phyloP scores from a whole-genome alignment of 2,113 vertebrate species.

The Polyodon spathula region DNA sequence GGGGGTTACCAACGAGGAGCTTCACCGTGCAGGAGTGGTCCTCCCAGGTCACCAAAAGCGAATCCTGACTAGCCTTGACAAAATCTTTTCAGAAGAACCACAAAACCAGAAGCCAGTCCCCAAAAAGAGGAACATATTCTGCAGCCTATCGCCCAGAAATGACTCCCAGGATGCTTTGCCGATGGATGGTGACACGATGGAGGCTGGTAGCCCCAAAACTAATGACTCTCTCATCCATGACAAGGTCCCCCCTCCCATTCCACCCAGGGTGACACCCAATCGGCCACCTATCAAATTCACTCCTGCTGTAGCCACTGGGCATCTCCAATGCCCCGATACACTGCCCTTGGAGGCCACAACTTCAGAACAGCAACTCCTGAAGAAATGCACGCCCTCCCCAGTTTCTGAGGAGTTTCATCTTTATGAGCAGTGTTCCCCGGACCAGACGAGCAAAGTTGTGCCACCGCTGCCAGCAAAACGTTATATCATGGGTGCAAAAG shows the following conservation, averaged over 20 bases:
- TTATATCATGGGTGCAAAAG: not conserved
- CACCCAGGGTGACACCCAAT: constrained; percentile 62
- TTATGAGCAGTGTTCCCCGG: not conserved
- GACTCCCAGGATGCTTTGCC: not conserved
- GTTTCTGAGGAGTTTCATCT: constrained; percentile 10
- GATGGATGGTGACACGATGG: fast-evolving
- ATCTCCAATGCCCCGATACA: constrained; percentile 19
- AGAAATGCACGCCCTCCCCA: constrained; percentile 14
- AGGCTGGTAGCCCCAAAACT: not conserved
- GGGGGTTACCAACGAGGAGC: constrained; percentile 45
- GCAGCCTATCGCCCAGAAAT: not conserved
- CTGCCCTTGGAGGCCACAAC: constrained; percentile 3
- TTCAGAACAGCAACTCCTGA: constrained; percentile 4
- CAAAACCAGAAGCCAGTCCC: constrained; percentile 49
- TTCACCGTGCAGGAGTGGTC: constrained; percentile 64
- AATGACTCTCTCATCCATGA: not conserved
- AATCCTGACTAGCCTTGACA: constrained; percentile 70
- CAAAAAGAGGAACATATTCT: constrained; percentile 65
- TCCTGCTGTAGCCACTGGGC: fast-evolving
- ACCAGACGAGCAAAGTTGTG: not conserved
- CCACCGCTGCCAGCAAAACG: not conserved
- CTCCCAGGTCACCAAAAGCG: constrained; percentile 79
- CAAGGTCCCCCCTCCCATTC: constrained; percentile 64
- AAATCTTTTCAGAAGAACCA: constrained; percentile 28
- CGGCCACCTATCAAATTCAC: constrained; percentile 57